A percentile compares a stretch with the other conserved stretches of the same genome.
Evolutionary conservation across 2,888 invertebrate genomes (phyloP).

Genomic region (Melanostoma scalare): DNA sequence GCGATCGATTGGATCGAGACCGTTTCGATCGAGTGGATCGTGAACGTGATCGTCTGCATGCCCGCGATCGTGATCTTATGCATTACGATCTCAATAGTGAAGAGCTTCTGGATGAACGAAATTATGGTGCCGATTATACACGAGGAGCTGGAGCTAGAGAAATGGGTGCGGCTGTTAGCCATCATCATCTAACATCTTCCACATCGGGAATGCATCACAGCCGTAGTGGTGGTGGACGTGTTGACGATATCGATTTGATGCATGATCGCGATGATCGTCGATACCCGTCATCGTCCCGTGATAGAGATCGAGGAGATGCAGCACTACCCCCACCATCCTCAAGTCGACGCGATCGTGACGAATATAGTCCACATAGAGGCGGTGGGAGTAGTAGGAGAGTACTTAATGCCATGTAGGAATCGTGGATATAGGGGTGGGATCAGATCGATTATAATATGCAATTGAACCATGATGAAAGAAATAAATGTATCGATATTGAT

Average conservation of each 20-base stretch:
- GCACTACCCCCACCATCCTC: constrained; percentile 77
- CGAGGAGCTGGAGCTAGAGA: constrained; percentile 75
- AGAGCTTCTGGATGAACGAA: constrained; percentile 81
- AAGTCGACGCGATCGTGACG: constrained; percentile 81
- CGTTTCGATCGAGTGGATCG: constrained; percentile 67
- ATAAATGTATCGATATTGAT: constrained; percentile 71
- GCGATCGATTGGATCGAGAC: constrained; percentile 56
- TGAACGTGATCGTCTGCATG: constrained; percentile 80
- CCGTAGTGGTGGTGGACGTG: constrained; percentile 76
- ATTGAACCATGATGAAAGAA: constrained; percentile 67
- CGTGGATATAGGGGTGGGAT: constrained; percentile 83
- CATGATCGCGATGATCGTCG: constrained; percentile 80
- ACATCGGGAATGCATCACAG: constrained; percentile 75
- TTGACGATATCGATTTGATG: constrained; percentile 80
- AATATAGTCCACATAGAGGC: constrained; percentile 83
- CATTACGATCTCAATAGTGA: constrained; percentile 82
- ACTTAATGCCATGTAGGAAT: constrained; percentile 83
- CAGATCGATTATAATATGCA: constrained; percentile 80
- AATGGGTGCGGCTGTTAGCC: constrained; percentile 48
- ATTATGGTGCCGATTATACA: constrained; percentile 79
- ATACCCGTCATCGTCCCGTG: constrained; percentile 73
- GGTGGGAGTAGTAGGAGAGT: constrained; percentile 83
- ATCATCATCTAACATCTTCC: constrained; percentile 71
- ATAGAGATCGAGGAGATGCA: constrained; percentile 78
- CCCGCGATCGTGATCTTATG: constrained; percentile 81